These are phyloP conservation scores for Capreolus pygargus DNA, from an alignment of 2,113 vertebrate genomes.

Conservation along the genomic window DNA sequence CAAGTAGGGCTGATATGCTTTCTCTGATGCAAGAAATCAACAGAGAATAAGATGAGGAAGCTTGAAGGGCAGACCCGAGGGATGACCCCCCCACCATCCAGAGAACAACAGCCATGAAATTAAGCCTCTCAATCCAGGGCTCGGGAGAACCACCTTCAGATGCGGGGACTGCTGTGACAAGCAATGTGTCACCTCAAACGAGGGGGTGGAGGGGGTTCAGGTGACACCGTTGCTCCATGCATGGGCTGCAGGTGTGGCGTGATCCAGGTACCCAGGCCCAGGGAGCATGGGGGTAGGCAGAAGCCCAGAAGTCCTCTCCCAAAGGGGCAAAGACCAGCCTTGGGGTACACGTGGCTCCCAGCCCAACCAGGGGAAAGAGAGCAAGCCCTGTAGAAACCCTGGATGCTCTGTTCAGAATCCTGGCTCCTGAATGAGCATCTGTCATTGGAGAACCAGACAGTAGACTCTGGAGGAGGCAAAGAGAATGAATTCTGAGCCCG, in stretches of 20 bases:
- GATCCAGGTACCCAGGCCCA: accelerated
- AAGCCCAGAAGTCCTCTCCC: neutral
- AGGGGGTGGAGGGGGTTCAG: accelerated
- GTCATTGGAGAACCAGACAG: accelerated
- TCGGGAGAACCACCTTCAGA: accelerated
- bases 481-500: neutral
- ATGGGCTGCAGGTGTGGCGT: accelerated
- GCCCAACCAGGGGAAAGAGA: accelerated
- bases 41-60: neutral
- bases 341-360: neutral
- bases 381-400: neutral
- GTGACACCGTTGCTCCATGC: accelerated
- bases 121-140: neutral
- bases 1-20: neutral
- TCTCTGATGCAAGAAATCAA: neutral
- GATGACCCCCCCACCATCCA: accelerated
- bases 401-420: accelerated
- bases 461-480: neutral
- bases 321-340: accelerated
- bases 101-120: too few relatives aligned
- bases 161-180: accelerated
- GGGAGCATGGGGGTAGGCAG: accelerated
- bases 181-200: accelerated
- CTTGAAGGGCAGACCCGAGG: accelerated
- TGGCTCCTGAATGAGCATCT: accelerated